A percentile compares a stretch with the other conserved stretches of the same genome.
Evolutionary conservation across 2,888 invertebrate genomes (phyloP).

Genomic region (Phyllotreta cruciferae): DNA sequence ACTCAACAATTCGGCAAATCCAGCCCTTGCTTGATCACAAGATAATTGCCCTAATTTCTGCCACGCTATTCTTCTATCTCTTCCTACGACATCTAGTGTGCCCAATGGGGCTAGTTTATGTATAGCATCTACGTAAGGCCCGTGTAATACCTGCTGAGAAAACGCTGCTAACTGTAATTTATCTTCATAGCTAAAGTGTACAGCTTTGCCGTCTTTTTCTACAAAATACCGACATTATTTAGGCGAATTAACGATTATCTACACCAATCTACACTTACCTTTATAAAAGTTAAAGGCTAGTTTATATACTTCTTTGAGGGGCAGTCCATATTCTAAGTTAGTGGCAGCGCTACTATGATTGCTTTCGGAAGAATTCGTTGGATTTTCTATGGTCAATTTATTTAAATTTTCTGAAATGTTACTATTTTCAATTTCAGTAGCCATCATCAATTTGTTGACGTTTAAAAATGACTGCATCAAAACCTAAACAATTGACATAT

Average conservation of each 20-base stretch:
- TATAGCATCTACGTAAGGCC: constrained; percentile 76
- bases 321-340: constrained; percentile 69
- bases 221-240: constrained; percentile 26
- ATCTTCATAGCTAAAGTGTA: constrained; percentile 93
- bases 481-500: too few relatives aligned
- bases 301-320: constrained; percentile 83
- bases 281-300: constrained; percentile 91
- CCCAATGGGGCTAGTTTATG: constrained; percentile 79
- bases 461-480: constrained; percentile 6
- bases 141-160: constrained; percentile 89
- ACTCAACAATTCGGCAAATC: constrained; percentile 89
- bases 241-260: constrained; percentile 28
- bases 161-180: constrained; percentile 90
- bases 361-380: constrained; percentile 35
- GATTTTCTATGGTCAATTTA: constrained; percentile 47
- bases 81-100: constrained; percentile 93
- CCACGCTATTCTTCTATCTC: constrained; percentile 93
- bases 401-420: constrained; percentile 53
- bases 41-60: constrained; percentile 86
- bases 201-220: constrained; percentile 98
- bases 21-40: constrained; percentile 87
- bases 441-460: constrained; percentile 33
- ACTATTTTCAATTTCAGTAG: constrained; percentile 48
- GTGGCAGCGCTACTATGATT: constrained; percentile 47
- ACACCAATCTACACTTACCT: constrained; percentile 71